Conservation (phyloP, 2,888 invertebrate species). For the Bruchidius siliquastri region DNA sequence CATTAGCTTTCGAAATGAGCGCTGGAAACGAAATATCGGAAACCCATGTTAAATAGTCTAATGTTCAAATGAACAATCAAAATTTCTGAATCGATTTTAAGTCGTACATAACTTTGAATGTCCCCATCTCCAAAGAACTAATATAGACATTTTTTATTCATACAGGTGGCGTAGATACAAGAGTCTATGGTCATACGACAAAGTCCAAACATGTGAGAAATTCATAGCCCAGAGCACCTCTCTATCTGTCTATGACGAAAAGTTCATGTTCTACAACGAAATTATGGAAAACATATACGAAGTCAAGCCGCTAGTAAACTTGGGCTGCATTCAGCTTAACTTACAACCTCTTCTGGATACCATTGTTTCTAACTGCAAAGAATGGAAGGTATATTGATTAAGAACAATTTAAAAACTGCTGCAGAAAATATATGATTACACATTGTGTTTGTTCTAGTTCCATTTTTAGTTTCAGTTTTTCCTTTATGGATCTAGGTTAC, state of each 20-base stretch:
- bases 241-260: constrained; percentile 71
- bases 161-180: constrained; percentile 68
- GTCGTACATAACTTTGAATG: no score
- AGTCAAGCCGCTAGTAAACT: constrained; percentile 58
- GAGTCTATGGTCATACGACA: constrained; percentile 74
- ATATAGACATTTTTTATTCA: not conserved
- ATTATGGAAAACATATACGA: constrained; percentile 54
- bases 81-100: no score
- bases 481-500: constrained; percentile 31
- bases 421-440: no score
- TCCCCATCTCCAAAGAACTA: no score
- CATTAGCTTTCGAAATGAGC: no score
- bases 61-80: no score
- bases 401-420: no score
- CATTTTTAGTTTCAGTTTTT: not conserved
- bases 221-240: constrained; percentile 65
- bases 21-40: no score
- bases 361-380: constrained; percentile 67
- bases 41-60: no score
- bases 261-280: constrained; percentile 77
- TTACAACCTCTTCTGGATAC: constrained; percentile 64
- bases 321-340: constrained; percentile 70
- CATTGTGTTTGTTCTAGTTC: no score
- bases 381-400: constrained; percentile 70
- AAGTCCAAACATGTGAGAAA: constrained; percentile 67